These are phyloP conservation scores for Hylaeus volcanicus DNA, from an alignment of 1,140 invertebrate species.

Conservation along the genomic window DNA sequence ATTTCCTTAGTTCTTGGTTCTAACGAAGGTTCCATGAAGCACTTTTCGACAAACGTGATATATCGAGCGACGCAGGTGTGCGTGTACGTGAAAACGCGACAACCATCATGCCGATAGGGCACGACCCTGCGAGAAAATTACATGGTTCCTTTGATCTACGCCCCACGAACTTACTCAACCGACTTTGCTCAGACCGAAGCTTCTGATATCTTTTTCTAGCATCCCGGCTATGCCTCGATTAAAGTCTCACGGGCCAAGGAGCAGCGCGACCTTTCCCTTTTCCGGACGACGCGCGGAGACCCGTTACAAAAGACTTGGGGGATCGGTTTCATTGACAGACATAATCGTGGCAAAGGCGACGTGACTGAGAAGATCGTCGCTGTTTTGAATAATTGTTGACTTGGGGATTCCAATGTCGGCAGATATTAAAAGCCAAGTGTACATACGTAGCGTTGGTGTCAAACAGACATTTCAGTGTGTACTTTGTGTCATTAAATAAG, in stretches of 20 bases:
- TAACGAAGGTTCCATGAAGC: neutral
- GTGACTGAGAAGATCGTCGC: too few relatives aligned
- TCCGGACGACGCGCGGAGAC: constrained; percentile 1
- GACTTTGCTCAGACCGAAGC: constrained; percentile 38
- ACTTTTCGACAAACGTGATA: neutral
- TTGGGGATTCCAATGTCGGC: neutral
- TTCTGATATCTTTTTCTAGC: constrained; percentile 61
- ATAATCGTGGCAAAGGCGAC: constrained; percentile 5
- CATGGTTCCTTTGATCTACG: constrained; percentile 56
- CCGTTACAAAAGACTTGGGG: constrained; percentile 16
- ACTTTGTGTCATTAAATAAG: too few relatives aligned
- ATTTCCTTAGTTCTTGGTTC: neutral
- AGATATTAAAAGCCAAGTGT: neutral
- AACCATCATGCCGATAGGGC: constrained; percentile 1
- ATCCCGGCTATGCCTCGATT: constrained; percentile 14
- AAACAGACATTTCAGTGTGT: too few relatives aligned
- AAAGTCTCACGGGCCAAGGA: constrained; percentile 52
- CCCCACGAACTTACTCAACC: constrained; percentile 43
- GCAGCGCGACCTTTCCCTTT: constrained; percentile 14
- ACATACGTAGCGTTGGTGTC: neutral
- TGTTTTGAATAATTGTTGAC: neutral
- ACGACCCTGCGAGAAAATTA: constrained; percentile 51
- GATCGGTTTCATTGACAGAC: constrained; percentile 1
- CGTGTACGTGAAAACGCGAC: neutral
- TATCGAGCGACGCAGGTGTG: neutral